phyloP scores from a whole-genome alignment of 2,797 vertebrate species.

The Helicolenus hilgendorfi region DNA sequence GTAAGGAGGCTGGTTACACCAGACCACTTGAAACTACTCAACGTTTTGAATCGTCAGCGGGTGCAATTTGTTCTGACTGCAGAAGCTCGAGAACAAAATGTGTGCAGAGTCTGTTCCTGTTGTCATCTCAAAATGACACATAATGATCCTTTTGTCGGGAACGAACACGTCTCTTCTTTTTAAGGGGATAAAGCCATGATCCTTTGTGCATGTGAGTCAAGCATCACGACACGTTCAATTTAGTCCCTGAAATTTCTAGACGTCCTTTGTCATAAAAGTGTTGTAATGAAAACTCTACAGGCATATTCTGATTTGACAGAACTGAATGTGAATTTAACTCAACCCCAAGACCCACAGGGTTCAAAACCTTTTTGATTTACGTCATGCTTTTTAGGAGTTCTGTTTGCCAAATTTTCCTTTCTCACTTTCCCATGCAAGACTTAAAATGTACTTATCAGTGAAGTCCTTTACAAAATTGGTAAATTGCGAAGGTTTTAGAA shows the following conservation, averaged over 20 bases:
- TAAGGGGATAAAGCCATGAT: neutral
- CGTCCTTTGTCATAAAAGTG: neutral
- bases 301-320: neutral
- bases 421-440: neutral
- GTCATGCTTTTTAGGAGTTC: neutral
- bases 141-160: neutral
- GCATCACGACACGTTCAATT: neutral
- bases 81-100: constrained; percentile 1
- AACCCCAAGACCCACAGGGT: neutral
- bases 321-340: neutral
- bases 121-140: constrained; percentile 4
- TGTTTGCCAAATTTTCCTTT: neutral
- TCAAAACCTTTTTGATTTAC: neutral
- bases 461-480: neutral
- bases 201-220: neutral
- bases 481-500: neutral
- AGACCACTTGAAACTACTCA: constrained; percentile 3
- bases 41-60: neutral
- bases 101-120: neutral
- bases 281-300: neutral
- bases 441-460: neutral
- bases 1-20: neutral
- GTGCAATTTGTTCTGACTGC: neutral
- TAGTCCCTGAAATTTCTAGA: neutral
- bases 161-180: neutral